Percentiles rank a stretch among this genome's conserved stretches.
These are phyloP conservation scores for Dolichoris vasculosae DNA, from an alignment of 1,140 invertebrate genomes.

Conservation along the genomic window DNA sequence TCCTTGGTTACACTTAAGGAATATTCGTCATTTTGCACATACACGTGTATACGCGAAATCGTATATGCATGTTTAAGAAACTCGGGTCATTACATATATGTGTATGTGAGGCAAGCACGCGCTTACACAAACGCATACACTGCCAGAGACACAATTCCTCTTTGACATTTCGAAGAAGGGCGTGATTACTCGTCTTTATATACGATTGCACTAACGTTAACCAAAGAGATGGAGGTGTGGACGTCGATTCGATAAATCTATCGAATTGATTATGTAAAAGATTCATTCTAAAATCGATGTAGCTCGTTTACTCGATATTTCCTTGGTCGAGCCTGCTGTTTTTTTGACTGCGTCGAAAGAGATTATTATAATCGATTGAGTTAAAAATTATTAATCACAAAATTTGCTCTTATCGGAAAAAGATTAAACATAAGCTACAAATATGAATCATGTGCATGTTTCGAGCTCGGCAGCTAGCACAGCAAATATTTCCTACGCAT, in stretches of 20 bases:
- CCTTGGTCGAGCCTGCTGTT: too few relatives aligned
- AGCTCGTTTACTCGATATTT: too few relatives aligned
- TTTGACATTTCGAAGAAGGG: not conserved
- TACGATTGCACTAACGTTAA: not conserved
- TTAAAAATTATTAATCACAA: not conserved
- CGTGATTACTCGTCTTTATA: not conserved
- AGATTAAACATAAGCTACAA: too few relatives aligned
- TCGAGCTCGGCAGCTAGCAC: too few relatives aligned
- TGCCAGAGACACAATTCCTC: too few relatives aligned
- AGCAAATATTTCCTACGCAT: too few relatives aligned
- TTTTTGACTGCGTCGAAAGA: too few relatives aligned
- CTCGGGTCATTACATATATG: not conserved
- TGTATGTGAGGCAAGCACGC: not conserved
- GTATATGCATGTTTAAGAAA: not conserved
- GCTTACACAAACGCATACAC: too few relatives aligned
- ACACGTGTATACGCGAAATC: not conserved
- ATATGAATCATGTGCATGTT: too few relatives aligned
- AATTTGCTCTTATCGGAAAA: not conserved
- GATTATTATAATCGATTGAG: too few relatives aligned
- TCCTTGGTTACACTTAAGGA: not conserved
- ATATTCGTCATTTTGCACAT: not conserved
- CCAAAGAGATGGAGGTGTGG: not conserved
- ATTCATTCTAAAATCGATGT: too few relatives aligned
- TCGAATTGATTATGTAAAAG: not conserved
- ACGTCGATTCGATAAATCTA: not conserved